A percentile compares a stretch with the other conserved stretches of the same genome.
Evolutionary conservation across 1,140 invertebrate genomes (phyloP).

Genomic region (Leucophenga varia): DNA sequence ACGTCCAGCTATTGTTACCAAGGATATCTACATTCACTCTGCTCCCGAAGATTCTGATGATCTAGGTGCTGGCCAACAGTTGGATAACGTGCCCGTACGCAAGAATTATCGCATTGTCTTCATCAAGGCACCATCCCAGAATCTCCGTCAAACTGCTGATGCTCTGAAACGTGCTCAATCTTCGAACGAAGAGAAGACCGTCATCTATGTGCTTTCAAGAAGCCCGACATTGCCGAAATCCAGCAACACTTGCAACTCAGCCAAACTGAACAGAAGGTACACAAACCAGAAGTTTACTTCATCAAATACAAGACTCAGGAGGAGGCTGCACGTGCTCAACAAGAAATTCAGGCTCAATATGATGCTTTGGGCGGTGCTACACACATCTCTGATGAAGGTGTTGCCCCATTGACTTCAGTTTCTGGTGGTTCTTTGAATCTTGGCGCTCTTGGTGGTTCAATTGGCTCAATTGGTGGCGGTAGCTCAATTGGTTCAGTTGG

Average conservation of each 20-base stretch:
- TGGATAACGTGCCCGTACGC: slow-evolving; percentile 60
- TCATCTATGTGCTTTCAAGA: slow-evolving; percentile 85
- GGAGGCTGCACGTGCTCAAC: slow-evolving; percentile 54
- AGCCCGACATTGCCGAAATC: slow-evolving; percentile 45
- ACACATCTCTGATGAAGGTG: slow-evolving; percentile 48
- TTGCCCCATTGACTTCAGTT: slow-evolving; percentile 47
- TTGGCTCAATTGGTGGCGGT: background rate
- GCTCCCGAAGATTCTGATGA: slow-evolving; percentile 52
- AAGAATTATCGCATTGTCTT: slow-evolving; percentile 87
- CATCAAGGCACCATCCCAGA: slow-evolving; percentile 77
- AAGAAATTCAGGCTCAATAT: slow-evolving; percentile 53
- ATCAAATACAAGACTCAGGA: slow-evolving; percentile 73
- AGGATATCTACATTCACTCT: slow-evolving; percentile 53
- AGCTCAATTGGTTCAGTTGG: slow-evolving; percentile 4
- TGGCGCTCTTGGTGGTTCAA: slow-evolving; percentile 20
- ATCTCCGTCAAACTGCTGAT: slow-evolving; percentile 64
- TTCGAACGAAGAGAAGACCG: slow-evolving; percentile 78
- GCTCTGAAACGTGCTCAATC: slow-evolving; percentile 62
- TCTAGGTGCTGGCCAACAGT: slow-evolving; percentile 18
- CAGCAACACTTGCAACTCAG: slow-evolving; percentile 43
- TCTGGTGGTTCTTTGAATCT: slow-evolving; percentile 35
- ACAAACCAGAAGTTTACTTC: slow-evolving; percentile 75
- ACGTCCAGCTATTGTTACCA: slow-evolving; percentile 48
- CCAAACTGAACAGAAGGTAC: slow-evolving; percentile 52
- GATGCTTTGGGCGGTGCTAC: slow-evolving; percentile 49